A percentile compares a stretch with the other conserved stretches of the same genome.
These are phyloP conservation scores for Daktulosphaira vitifoliae DNA, from an alignment of 1,140 invertebrate genomes.

Conservation along the genomic window DNA sequence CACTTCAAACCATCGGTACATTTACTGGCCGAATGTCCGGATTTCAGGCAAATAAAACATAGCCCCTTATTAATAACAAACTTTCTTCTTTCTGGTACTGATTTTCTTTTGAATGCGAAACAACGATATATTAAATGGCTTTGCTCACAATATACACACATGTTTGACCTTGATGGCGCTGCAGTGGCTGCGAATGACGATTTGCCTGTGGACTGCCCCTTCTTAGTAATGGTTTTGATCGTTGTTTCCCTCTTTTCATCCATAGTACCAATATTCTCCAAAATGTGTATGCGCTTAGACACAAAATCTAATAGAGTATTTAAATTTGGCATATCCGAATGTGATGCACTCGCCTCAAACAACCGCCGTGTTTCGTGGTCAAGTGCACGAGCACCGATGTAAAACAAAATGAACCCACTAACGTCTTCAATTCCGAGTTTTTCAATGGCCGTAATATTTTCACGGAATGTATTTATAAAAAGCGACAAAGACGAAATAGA, in stretches of 20 bases:
- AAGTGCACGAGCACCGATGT: not conserved
- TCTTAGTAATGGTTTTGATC: not conserved
- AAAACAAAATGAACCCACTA: not conserved
- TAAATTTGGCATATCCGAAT: not conserved
- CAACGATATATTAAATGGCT: not conserved
- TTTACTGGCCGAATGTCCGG: not conserved
- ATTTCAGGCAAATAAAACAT: not conserved
- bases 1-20: not conserved
- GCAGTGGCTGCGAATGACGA: not conserved
- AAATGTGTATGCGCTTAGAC: not conserved
- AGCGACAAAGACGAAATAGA: not conserved
- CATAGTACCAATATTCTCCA: constrained; percentile 2
- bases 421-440: not conserved
- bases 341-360: not conserved
- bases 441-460: not conserved
- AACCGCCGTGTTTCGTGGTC: not conserved
- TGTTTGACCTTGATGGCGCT: not conserved
- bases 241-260: not conserved
- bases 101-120: not conserved
- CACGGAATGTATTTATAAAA: not conserved
- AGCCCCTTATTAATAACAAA: not conserved
- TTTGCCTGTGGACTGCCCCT: not conserved
- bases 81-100: not conserved
- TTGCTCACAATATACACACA: not conserved
- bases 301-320: not conserved